Evolutionary conservation across 2,113 vertebrate genomes (phyloP), one percentile per base, ranked within the genome.

Genomic region (Pycnonotus jocosus): DNA sequence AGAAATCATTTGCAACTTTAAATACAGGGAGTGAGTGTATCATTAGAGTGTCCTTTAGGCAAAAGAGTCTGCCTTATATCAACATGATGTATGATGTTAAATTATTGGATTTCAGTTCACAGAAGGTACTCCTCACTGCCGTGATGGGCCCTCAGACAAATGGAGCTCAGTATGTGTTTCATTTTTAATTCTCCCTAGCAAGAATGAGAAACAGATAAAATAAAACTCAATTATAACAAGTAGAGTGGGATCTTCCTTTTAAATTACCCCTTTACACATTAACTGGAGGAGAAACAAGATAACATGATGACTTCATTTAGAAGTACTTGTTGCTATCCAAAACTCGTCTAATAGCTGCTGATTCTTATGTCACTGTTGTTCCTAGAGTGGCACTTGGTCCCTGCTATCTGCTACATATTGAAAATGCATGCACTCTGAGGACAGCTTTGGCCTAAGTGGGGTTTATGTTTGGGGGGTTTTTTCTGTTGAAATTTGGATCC

Each of bases 161-260:
- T 8, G 3, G 31, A 86, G 13, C 62, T 90, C 68, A 83, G 28
- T 66, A 62, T 0, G 0, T 57, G 27, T 86, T 90, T 90, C 15
- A 71, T 91, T 96, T 95, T 93, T 70, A 86, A 88, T 94, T 90
- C 56, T 92, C 12, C 20, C 27, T 37, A 25, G 51, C 18, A 82
- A 82, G 42, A 83, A 78, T 30, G 51, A 66, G 76, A 77, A 77
- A 86, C 6, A 44, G 81, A 88, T 87, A 71, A 83, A 92, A 86
- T 45, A 78, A 92, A 88, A 60, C 44, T 93, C 77, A 54, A 35
- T 91, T 89, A 69, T 62, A 53, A 69, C 35, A 71, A n/a, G 14
- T 18, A 92, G 81, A 87, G 57, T 15, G 31, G 23, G 17, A 61
- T 61, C 53, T 61, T 85, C 12, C 30, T 91, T 94, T 84, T 62